Evolutionary conservation across 2,797 vertebrate species (phyloP), one percentile per base, ranked within the genome.

Genomic region (Tolypeutes matacus): DNA sequence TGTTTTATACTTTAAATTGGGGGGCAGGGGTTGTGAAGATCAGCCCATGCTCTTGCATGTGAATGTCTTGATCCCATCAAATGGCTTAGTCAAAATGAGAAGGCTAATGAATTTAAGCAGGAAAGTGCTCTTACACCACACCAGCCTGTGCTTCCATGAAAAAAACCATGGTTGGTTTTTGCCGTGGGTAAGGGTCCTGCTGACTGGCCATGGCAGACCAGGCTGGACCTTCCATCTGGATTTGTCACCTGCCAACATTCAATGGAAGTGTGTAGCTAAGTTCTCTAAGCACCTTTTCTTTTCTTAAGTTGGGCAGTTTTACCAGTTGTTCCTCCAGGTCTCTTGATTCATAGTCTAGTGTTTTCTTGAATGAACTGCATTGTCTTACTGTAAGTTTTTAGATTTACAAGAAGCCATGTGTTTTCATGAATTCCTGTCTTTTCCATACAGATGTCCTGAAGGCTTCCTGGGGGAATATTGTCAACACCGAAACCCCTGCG

Each of bases 391-490:
- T 77, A 42, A 64, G 27, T 42, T 84, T 84, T 27, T 39, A 31
- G 42, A 49, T 36, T 73, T 81, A 23, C 0, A 65, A 60, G 78
- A 78, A 60, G 60, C 70, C 51, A 34, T 0, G 11, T 76, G 20
- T 93, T 93, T 92, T 97, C 49, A 97, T 70, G 82, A 29, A 56
- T 21, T 86, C 1, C 13, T 97, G 46, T 86, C 42, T 92, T 84
- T 97, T 86, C 72, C 31, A 72, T 97, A 56, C 98, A 99, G 99
- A 97, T 99, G 99, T 98, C 98, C 98, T 20, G 97, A 98, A 60
- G 99, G 99, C 89, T 99, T 98, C 96, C 97, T 99, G 96, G 99
- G 99, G 36, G 99, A 99, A 76, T 99, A 99, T 97, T 99, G 99
- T 89, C 99, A 99, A 56, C 98, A 99, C 96, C 99, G 98, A 86